phyloP scores from a whole-genome alignment of 2,888 invertebrate species.

The Drosophila koepferae region DNA sequence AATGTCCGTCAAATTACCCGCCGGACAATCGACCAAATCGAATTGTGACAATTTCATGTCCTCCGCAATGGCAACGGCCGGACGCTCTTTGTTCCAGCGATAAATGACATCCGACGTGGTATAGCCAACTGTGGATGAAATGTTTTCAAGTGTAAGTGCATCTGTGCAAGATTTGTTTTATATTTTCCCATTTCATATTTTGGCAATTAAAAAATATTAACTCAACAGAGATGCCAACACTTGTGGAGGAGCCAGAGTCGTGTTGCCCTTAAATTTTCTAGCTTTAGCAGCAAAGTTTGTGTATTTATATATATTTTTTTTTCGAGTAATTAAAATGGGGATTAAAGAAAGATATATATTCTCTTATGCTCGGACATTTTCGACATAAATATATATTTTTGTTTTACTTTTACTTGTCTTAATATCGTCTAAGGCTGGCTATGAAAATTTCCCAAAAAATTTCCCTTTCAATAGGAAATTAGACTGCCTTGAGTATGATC shows the following conservation, averaged over 20 bases:
- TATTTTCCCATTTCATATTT: constrained; percentile 23
- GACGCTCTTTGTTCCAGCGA: constrained; percentile 89
- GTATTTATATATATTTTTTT: too few species aligned
- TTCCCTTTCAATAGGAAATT: too few species aligned
- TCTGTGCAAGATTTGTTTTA: constrained; percentile 41
- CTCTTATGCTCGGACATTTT: too few species aligned
- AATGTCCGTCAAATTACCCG: constrained; percentile 88
- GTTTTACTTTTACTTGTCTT: too few species aligned
- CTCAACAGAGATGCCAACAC: constrained; percentile 6
- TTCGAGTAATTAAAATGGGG: too few species aligned
- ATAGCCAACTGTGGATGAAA: constrained; percentile 88
- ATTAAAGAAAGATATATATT: too few species aligned
- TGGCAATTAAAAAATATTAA: constrained; percentile 34
- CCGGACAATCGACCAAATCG: constrained; percentile 91
- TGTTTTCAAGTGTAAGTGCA: not conserved
- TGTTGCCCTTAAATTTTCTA: not conserved
- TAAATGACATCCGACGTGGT: constrained; percentile 90
- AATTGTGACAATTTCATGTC: constrained; percentile 95
- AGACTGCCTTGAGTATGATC: too few species aligned
- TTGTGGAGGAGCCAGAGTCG: not conserved
- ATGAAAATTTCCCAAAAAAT: too few species aligned
- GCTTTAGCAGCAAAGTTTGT: not conserved
- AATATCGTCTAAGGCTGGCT: too few species aligned
- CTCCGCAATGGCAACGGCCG: constrained; percentile 90
- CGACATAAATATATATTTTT: too few species aligned